phyloP scores from a whole-genome alignment of 2,888 invertebrate species.

The Gymnocheta viridis region DNA sequence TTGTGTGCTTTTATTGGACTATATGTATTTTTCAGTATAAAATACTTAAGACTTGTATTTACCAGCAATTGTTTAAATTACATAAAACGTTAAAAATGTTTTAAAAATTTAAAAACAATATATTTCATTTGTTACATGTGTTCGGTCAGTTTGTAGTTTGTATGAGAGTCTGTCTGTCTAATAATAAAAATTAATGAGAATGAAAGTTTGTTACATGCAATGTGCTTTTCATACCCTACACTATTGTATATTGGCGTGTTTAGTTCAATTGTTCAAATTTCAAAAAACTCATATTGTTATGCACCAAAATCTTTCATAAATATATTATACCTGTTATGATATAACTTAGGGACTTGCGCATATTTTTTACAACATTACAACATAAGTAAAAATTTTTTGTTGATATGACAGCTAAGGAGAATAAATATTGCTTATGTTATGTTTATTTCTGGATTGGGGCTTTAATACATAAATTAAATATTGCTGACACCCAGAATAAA shows the following conservation, averaged over 20 bases:
- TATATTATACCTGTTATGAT: no score
- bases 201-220: slow-evolving; percentile 47
- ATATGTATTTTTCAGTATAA: slow-evolving; percentile 33
- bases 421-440: no score
- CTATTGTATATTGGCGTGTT: background rate
- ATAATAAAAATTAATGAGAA: slow-evolving; percentile 42
- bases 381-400: no score
- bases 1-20: slow-evolving; percentile 22
- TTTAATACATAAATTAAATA: no score
- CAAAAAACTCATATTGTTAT: no score
- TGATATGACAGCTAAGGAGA: no score
- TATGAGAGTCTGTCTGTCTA: slow-evolving; percentile 24
- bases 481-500: no score
- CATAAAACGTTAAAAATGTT: slow-evolving; percentile 52
- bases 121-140: slow-evolving; percentile 29
- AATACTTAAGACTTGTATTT: slow-evolving; percentile 20
- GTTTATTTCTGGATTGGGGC: no score
- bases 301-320: no score
- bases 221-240: slow-evolving; percentile 18
- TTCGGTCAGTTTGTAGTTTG: slow-evolving; percentile 41
- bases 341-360: no score
- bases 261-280: background rate
- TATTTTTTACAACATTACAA: no score
- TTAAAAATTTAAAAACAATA: slow-evolving; percentile 10
- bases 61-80: slow-evolving; percentile 48